Conservation (phyloP, 2,113 vertebrate genomes). For the Chroicocephalus ridibundus region DNA sequence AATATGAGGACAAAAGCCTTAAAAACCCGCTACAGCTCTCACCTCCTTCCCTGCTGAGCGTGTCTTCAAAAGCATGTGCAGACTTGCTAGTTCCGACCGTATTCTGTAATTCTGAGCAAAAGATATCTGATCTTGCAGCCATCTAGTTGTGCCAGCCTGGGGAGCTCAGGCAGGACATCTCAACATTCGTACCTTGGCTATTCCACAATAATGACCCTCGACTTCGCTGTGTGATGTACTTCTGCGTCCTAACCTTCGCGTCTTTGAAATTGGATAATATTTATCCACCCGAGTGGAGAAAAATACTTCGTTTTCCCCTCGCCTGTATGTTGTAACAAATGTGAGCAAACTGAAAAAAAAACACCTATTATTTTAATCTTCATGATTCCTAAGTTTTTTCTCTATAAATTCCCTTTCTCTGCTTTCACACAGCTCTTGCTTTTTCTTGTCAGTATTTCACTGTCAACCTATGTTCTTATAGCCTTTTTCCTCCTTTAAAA, state of each 20-base stretch:
- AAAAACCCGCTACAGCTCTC: neutral
- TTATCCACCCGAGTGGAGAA: neutral
- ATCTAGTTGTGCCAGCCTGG: neutral
- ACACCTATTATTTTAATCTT: neutral
- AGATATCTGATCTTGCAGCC: neutral
- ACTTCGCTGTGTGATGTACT: neutral
- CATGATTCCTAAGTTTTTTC: neutral
- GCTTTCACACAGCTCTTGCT: neutral
- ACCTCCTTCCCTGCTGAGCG: neutral
- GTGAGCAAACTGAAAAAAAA: neutral
- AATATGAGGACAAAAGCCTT: neutral
- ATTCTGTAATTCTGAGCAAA: neutral
- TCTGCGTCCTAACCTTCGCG: neutral
- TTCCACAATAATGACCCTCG: neutral
- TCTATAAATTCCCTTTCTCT: neutral
- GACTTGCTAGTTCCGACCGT: neutral
- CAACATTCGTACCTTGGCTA: neutral
- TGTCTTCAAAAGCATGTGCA: neutral
- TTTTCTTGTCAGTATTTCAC: constrained; percentile 7
- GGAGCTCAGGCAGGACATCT: neutral
- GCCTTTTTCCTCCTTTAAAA: neutral
- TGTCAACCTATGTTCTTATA: neutral
- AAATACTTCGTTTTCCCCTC: neutral
- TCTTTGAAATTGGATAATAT: neutral
- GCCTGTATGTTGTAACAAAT: neutral